Conservation (phyloP, 2,797 vertebrate species). For the Centropyge bicolor region DNA sequence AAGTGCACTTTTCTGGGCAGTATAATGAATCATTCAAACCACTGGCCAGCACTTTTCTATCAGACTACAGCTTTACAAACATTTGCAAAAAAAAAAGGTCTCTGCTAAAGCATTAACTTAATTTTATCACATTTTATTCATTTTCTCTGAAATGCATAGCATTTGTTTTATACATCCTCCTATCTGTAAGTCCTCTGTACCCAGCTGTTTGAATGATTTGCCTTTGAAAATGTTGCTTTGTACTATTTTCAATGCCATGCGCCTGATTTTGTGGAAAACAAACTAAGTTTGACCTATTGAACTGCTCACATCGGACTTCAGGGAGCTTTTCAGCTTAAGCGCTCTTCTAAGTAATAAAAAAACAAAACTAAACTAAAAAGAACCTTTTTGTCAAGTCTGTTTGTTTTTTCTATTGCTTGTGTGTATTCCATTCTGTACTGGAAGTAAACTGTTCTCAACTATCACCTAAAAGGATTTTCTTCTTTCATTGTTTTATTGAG, state of each 20-base stretch:
- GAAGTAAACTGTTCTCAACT: background rate
- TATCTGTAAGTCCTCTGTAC: conserved; percentile 49
- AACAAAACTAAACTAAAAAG: conserved; percentile 51
- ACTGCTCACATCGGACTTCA: conserved; percentile 83
- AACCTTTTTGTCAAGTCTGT: conserved; percentile 18
- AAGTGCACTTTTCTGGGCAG: conserved; percentile 87
- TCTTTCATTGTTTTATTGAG: background rate
- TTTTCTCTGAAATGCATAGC: conserved; percentile 53
- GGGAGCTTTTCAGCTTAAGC: conserved; percentile 85
- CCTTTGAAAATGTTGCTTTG: conserved; percentile 70
- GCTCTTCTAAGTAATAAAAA: conserved; percentile 75
- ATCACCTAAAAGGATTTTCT: background rate
- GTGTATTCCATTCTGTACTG: background rate
- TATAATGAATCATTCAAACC: conserved; percentile 71
- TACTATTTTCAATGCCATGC: conserved; percentile 56
- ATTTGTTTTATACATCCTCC: conserved; percentile 46
- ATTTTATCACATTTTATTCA: conserved; percentile 58
- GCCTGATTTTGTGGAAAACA: conserved; percentile 62
- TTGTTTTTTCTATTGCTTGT: conserved; percentile 6
- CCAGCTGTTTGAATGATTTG: conserved; percentile 70
- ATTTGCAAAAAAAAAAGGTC: conserved; percentile 56
- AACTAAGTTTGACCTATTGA: conserved; percentile 72
- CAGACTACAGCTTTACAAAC: conserved; percentile 78
- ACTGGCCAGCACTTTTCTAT: conserved; percentile 80
- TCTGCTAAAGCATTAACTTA: conserved; percentile 50